phyloP scores from a whole-genome alignment of 2,797 vertebrate species.

The Adelosebastes latens region DNA sequence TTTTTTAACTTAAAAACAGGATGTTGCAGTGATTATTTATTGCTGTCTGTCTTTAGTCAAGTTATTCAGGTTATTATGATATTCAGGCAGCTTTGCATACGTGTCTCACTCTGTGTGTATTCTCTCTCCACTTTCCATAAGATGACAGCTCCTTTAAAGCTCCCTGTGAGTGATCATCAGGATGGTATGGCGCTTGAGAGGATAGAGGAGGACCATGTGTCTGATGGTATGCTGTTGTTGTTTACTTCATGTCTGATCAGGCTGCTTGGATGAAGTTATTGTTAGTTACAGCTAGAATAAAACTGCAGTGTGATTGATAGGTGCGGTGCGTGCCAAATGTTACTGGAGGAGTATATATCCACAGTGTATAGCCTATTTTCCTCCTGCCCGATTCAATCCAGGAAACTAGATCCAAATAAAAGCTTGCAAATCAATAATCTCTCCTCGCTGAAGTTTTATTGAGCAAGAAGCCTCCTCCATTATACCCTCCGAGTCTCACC shows the following conservation, averaged over 20 bases:
- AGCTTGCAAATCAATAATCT: slow-evolving; percentile 48
- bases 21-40: neutral
- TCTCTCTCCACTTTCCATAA: slow-evolving; percentile 3
- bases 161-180: slow-evolving; percentile 11
- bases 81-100: neutral
- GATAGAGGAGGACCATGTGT: neutral
- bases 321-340: slow-evolving; percentile 5
- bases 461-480: slow-evolving; percentile 27
- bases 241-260: neutral
- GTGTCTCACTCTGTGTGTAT: slow-evolving; percentile 1
- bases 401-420: slow-evolving; percentile 54
- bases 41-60: neutral
- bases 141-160: slow-evolving; percentile 49
- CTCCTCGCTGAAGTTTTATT: slow-evolving; percentile 28
- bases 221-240: slow-evolving; percentile 35
- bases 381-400: slow-evolving; percentile 13
- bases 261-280: neutral
- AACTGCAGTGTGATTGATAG: slow-evolving; percentile 4
- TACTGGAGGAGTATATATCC: slow-evolving; percentile 13
- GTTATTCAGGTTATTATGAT: neutral
- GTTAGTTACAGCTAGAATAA: neutral
- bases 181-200: slow-evolving; percentile 22
- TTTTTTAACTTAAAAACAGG: neutral
- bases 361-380: slow-evolving; percentile 9
- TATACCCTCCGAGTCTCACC: slow-evolving; percentile 32